A percentile compares a stretch with the other conserved stretches of the same genome.
Evolutionary conservation across 2,113 vertebrate species (phyloP).

Genomic region (Columba livia): DNA sequence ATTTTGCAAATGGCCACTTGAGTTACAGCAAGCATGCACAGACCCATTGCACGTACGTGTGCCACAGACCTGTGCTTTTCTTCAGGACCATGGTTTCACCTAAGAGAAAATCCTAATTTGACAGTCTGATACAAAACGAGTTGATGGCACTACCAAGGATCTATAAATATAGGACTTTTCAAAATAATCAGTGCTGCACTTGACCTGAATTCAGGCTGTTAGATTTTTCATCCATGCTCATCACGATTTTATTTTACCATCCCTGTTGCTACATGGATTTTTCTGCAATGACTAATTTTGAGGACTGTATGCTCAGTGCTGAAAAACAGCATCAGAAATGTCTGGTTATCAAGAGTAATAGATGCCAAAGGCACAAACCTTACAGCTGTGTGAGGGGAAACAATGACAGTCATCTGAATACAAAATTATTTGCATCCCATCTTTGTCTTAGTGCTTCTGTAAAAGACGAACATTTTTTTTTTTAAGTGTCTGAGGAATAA

Average conservation of each 20-base stretch:
- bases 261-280: constrained; percentile 1
- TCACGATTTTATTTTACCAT: constrained; percentile 40
- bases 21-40: not conserved
- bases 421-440: constrained; percentile 20
- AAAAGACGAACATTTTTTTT: constrained; percentile 32
- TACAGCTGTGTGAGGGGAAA: not conserved
- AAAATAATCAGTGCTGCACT: not conserved
- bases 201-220: constrained; percentile 52
- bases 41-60: not conserved
- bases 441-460: constrained; percentile 4
- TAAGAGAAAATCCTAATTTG: constrained; percentile 25
- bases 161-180: constrained; percentile 6
- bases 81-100: not conserved
- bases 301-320: not conserved
- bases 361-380: constrained; percentile 33
- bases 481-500: not conserved
- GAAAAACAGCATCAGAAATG: constrained; percentile 22
- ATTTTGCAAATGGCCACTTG: not conserved
- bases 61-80: not conserved
- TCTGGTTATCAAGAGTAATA: constrained; percentile 33
- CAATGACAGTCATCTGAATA: not conserved
- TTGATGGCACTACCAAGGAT: not conserved
- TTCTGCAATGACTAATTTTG: constrained; percentile 58
- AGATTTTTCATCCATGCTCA: constrained; percentile 12
- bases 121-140: not conserved